phyloP scores from a whole-genome alignment of 2,888 invertebrate genomes.

The Hetaerina titia region DNA sequence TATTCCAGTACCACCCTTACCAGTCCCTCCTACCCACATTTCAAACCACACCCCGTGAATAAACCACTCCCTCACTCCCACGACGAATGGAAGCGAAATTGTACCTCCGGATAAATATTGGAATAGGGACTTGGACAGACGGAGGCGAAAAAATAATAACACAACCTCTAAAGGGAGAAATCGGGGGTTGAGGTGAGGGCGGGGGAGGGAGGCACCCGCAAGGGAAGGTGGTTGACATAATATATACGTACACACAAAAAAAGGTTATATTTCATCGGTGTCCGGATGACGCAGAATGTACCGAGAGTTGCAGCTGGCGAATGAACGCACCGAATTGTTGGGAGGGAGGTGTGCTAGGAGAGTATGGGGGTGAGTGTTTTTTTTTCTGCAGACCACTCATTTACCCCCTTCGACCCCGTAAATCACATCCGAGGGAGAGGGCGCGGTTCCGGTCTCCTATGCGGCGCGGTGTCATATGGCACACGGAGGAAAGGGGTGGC shows the following conservation, averaged over 20 bases:
- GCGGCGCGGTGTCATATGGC: slow-evolving; percentile 13
- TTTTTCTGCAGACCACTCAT: background rate
- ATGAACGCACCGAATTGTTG: background rate
- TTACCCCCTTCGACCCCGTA: background rate
- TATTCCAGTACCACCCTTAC: background rate
- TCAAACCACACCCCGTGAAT: background rate
- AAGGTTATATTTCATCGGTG: background rate
- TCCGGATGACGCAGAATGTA: background rate
- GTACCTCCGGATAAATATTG: background rate
- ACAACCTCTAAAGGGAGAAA: background rate
- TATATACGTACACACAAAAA: background rate
- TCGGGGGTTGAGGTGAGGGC: background rate
- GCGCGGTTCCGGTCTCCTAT: background rate
- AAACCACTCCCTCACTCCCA: background rate
- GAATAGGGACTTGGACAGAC: background rate
- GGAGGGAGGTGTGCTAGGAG: background rate
- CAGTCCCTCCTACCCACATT: background rate
- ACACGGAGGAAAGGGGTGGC: background rate
- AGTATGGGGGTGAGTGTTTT: background rate
- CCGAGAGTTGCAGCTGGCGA: background rate
- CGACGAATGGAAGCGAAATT: background rate
- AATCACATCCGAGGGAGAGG: slow-evolving; percentile 34
- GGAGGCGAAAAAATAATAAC: background rate
- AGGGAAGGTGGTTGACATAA: background rate
- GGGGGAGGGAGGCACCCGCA: background rate